These are phyloP conservation scores for Thera britannica DNA, from an alignment of 2,888 invertebrate genomes.

Conservation along the genomic window DNA sequence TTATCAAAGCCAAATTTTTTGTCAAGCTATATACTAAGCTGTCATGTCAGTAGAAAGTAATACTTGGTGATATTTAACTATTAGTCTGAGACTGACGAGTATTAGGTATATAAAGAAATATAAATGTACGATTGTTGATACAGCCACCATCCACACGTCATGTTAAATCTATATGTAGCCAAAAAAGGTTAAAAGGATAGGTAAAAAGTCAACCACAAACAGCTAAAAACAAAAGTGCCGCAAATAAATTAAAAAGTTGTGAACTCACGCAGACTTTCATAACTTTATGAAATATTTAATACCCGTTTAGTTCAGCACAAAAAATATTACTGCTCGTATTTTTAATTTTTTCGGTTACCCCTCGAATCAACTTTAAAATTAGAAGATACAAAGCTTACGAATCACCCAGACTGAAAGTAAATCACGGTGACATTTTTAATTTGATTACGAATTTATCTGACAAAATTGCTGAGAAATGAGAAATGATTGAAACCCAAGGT, in stretches of 20 bases:
- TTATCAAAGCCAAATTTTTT: too few relatives aligned
- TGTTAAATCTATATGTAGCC: neutral
- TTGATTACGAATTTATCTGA: conserved; percentile 58
- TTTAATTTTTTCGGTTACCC: conserved; percentile 43
- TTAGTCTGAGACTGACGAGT: neutral
- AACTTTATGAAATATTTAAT: conserved; percentile 44
- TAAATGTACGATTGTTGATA: neutral
- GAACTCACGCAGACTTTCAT: conserved; percentile 33
- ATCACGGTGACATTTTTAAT: conserved; percentile 62
- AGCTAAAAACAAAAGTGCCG: conserved; percentile 17
- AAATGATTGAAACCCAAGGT: conserved; percentile 36
- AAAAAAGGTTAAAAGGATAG: conserved; percentile 14
- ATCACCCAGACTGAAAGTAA: conserved; percentile 22
- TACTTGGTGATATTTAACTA: too few relatives aligned
- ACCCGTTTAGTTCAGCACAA: conserved; percentile 38
- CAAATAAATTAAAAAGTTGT: conserved; percentile 33
- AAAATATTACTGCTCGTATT: conserved; percentile 41
- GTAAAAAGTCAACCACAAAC: conserved; percentile 21
- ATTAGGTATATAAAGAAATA: neutral
- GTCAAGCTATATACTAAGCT: too few relatives aligned
- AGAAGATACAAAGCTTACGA: conserved; percentile 30
- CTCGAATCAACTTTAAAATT: conserved; percentile 34
- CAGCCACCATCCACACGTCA: neutral
- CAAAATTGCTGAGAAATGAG: conserved; percentile 51
- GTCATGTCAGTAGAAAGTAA: too few relatives aligned